Evolutionary conservation across 2,797 vertebrate species (phyloP), one percentile per base, ranked within the genome.

Genomic region (Lepidocolaptes lacrymiger): DNA sequence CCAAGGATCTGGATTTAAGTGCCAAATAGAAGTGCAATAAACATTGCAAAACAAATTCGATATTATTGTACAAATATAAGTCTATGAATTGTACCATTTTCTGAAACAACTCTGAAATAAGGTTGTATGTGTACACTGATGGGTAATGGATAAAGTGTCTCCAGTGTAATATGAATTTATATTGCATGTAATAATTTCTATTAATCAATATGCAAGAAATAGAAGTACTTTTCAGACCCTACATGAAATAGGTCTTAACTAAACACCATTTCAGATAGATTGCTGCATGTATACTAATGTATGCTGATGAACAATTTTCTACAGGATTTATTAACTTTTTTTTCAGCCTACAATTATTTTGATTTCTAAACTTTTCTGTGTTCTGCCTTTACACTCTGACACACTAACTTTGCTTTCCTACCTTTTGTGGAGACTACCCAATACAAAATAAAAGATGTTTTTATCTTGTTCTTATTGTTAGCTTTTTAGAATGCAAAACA

Each of bases 351-450:
- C 26, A 69, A 1, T 41, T 23, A 19, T 63, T 34, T 54, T 52
- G 21, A 14, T 69, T 89, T 91, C 78, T 52, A 17, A 85, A 64
- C 10, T 91, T 48, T 30, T 6, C 37, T 56, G 23, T 48, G 23
- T 75, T 94, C 48, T 88, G 28, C n/a, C 69, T 91, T 91, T 90
- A 59, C 89, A 92, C 87, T 91, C 58, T 96, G 89, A 86, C 82
- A 93, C 58, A 88, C 20, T 89, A 48, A 78, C 10, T 84, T 77
- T 68, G 39, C 28, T 88, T 37, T 77, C 36, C 3, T 14, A 51
- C 43, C 39, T 59, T 91, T 76, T 91, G 76, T 84, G 59, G 73
- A 89, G 79, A 59, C 69, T 67, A 58, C 19, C 6, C 14, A 8
- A 73, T 51, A 52, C 69, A 89, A 96, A 96, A 93, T 36, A 95